A percentile compares a stretch with the other conserved stretches of the same genome.
These are phyloP conservation scores for Ophion ellenae DNA, from an alignment of 2,888 invertebrate genomes.

Conservation along the genomic window DNA sequence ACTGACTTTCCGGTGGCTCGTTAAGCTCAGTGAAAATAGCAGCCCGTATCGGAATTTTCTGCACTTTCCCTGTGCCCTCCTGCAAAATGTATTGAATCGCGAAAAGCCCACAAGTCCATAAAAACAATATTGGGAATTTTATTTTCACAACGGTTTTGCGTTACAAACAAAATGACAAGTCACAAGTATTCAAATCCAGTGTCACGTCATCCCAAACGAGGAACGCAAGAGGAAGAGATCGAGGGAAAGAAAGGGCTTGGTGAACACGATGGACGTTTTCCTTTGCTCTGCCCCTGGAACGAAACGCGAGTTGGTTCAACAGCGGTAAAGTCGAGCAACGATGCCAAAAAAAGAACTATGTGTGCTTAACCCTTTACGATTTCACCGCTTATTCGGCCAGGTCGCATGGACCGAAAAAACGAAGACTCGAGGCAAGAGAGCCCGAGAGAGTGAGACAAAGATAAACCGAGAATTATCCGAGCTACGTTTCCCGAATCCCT, in stretches of 20 bases:
- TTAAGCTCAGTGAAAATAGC: no score
- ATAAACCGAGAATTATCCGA: slow-evolving; percentile 67
- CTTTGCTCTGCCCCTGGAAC: slow-evolving; percentile 24
- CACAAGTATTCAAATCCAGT: background rate
- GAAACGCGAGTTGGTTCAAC: slow-evolving; percentile 6
- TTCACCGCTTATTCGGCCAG: slow-evolving; percentile 1
- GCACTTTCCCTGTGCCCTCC: no score
- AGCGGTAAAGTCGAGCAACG: slow-evolving; percentile 42
- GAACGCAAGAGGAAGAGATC: background rate
- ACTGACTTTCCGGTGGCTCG: no score
- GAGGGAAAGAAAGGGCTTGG: slow-evolving; percentile 13
- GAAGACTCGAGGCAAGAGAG: background rate
- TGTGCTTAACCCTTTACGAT: slow-evolving; percentile 31
- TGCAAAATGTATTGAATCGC: no score
- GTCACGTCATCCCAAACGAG: background rate
- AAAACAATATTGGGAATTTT: background rate
- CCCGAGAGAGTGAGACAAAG: slow-evolving; percentile 35
- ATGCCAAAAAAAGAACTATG: slow-evolving; percentile 43
- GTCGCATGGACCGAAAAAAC: slow-evolving; percentile 44
- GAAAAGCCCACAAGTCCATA: background rate
- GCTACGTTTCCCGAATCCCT: slow-evolving; percentile 71
- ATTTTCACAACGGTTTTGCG: no score
- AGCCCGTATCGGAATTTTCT: no score
- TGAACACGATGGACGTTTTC: slow-evolving; percentile 29
- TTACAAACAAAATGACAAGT: background rate